These are phyloP conservation scores for Sebastes baramenuke DNA, from an alignment of 2,797 vertebrate species.

Conservation along the genomic window DNA sequence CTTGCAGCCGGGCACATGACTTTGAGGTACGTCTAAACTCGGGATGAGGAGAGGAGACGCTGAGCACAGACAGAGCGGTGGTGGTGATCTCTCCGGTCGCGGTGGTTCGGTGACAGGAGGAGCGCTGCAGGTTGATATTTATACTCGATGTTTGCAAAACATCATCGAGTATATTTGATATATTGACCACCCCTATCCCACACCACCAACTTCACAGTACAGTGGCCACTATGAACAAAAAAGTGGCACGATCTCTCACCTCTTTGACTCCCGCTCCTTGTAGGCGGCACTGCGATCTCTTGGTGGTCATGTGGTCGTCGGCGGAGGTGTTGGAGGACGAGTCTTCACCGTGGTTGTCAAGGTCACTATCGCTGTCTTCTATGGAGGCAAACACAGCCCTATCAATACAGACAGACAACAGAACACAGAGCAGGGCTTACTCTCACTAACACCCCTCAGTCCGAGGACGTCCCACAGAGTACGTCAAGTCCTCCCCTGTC, in stretches of 20 bases:
- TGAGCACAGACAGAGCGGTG: too few relatives aligned
- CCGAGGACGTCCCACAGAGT: slow-evolving; percentile 47
- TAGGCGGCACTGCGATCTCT: slow-evolving; percentile 76
- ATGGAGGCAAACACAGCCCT: slow-evolving; percentile 79
- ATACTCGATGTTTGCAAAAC: fast-evolving
- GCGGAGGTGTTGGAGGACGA: slow-evolving; percentile 82
- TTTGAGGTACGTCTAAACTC: too few relatives aligned
- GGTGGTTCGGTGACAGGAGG: too few relatives aligned
- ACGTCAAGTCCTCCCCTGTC: not conserved
- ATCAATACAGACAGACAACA: slow-evolving; percentile 81
- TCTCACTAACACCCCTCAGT: slow-evolving; percentile 71
- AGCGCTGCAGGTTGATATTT: too few relatives aligned
- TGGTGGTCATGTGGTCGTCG: slow-evolving; percentile 84
- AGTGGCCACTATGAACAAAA: not conserved
- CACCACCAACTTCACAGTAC: not conserved
- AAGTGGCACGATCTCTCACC: slow-evolving; percentile 61
- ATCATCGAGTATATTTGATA: too few relatives aligned
- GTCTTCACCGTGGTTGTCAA: slow-evolving; percentile 84
- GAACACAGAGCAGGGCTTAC: slow-evolving; percentile 76
- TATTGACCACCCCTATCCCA: fast-evolving
- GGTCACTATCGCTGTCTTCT: slow-evolving; percentile 87
- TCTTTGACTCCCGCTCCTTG: slow-evolving; percentile 83
- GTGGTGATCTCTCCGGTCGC: too few relatives aligned
- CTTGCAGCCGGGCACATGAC: too few relatives aligned
- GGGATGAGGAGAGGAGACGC: too few relatives aligned